Evolutionary conservation across 2,797 vertebrate genomes (phyloP).

Genomic region (Siniperca undulata): DNA sequence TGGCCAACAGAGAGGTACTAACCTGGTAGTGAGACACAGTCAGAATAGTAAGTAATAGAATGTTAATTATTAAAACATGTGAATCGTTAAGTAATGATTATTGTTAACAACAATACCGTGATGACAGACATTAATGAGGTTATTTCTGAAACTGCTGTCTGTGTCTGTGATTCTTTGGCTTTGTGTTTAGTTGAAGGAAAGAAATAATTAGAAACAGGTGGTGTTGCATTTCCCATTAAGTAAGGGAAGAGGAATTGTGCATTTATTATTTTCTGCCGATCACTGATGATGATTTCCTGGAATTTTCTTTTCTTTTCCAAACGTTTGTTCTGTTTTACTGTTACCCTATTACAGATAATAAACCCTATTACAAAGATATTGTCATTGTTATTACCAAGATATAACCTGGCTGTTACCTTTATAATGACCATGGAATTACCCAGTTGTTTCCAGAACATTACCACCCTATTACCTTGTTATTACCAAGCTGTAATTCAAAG

Average conservation of each 20-base stretch:
- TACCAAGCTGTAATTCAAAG: neutral
- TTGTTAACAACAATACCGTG: too few relatives aligned
- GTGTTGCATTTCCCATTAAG: too few relatives aligned
- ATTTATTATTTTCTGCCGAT: neutral
- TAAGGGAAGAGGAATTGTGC: neutral
- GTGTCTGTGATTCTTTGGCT: neutral
- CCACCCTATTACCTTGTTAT: neutral
- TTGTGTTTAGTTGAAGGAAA: too few relatives aligned
- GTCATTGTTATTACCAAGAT: neutral
- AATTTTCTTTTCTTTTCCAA: neutral
- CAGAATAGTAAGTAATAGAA: neutral
- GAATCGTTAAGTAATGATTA: neutral
- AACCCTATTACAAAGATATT: neutral
- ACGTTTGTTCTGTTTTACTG: too few relatives aligned
- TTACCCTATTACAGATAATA: neutral
- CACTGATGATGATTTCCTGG: neutral
- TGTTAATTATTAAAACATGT: neutral
- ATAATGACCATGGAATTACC: neutral
- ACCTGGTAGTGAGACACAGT: too few relatives aligned
- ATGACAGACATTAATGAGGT: too few relatives aligned
- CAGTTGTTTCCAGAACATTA: neutral
- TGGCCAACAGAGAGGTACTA: too few relatives aligned
- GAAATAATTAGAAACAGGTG: too few relatives aligned
- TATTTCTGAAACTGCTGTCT: too few relatives aligned
- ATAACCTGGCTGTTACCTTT: neutral